Evolutionary conservation across 2,888 invertebrate species (phyloP).

Genomic region (Cryptocephalus moraei): DNA sequence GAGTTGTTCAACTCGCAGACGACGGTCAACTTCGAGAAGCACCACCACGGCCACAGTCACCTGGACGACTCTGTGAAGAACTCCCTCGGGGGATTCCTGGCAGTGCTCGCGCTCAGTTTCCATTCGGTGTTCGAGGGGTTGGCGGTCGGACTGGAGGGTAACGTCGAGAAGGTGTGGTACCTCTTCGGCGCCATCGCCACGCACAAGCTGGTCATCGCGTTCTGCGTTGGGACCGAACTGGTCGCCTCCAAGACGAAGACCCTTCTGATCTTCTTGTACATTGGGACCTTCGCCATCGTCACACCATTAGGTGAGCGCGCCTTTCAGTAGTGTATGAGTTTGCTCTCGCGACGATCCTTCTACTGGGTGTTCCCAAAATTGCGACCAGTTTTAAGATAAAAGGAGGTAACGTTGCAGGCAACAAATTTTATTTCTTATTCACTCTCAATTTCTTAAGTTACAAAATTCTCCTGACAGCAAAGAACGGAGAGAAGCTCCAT

Average conservation of each 20-base stretch:
- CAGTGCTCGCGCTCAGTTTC: conserved; percentile 55
- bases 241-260: conserved; percentile 43
- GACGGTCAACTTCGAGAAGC: conserved; percentile 21
- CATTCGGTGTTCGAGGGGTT: conserved; percentile 61
- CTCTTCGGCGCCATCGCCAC: conserved; percentile 55
- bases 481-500: too few species aligned
- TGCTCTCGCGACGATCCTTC: too few species aligned
- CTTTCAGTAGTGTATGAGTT: background rate
- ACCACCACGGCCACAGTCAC: conserved; percentile 16
- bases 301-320: conserved; percentile 45
- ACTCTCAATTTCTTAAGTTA: too few species aligned
- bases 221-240: conserved; percentile 56
- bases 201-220: conserved; percentile 56
- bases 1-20: conserved; percentile 29
- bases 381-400: background rate
- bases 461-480: too few species aligned
- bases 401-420: too few species aligned
- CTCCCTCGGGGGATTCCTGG: conserved; percentile 52
- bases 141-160: conserved; percentile 54
- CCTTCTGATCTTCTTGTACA: conserved; percentile 43
- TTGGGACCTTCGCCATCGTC: conserved; percentile 53
- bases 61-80: conserved; percentile 25
- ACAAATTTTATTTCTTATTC: too few species aligned
- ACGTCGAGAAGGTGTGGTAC: conserved; percentile 48
- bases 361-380: background rate